These are phyloP conservation scores for Catostylus mosaicus DNA, from an alignment of 30 jellyfish, hydroid and myxozoan genomes.

Conservation along the genomic window DNA sequence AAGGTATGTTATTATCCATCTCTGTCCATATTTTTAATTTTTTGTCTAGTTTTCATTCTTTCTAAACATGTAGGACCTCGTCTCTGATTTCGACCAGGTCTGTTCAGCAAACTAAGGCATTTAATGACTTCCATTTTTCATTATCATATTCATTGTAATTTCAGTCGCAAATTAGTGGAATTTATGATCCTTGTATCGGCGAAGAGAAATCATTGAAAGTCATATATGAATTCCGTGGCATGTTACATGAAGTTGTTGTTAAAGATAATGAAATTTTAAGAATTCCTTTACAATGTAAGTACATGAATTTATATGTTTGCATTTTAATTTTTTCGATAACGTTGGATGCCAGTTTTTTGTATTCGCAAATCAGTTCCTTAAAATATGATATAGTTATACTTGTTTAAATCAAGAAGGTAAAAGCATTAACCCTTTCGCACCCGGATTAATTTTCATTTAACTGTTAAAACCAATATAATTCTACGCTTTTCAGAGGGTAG, in stretches of 20 bases:
- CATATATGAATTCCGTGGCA: constrained; percentile 88
- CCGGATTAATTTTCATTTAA: no score
- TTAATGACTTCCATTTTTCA: background rate
- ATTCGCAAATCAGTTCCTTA: constrained; percentile 11
- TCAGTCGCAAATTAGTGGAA: constrained; percentile 87
- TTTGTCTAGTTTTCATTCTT: no score
- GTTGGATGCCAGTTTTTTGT: background rate
- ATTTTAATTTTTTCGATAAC: background rate
- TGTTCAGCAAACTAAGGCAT: no score
- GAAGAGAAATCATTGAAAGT: constrained; percentile 84
- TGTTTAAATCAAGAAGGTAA: no score
- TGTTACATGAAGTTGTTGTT: constrained; percentile 81
- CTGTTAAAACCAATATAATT: no score
- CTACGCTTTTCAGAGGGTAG: no score
- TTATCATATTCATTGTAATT: constrained; percentile 4
- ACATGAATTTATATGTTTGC: background rate
- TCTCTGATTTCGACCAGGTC: no score
- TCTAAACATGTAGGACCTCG: no score
- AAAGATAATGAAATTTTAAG: constrained; percentile 76
- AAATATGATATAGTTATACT: no score
- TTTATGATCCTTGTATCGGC: constrained; percentile 97
- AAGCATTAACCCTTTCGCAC: no score
- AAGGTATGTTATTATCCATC: constrained; percentile 62
- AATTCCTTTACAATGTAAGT: constrained; percentile 94
- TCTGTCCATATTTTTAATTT: background rate